A percentile compares a stretch with the other conserved stretches of the same genome.
phyloP scores from a whole-genome alignment of 2,888 invertebrate species.

The Parnassius glacialis region DNA sequence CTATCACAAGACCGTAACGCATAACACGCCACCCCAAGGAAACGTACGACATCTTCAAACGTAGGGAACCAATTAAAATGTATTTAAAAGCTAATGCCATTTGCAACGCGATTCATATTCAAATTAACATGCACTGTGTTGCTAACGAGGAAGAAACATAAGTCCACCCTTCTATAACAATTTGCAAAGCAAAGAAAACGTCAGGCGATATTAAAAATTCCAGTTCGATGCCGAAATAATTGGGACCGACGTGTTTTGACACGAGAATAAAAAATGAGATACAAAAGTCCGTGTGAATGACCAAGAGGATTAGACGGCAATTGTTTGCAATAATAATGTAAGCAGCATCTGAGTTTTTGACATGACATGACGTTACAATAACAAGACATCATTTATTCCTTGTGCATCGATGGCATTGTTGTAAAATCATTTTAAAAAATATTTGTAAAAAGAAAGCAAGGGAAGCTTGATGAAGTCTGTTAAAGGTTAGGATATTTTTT shows the following conservation, averaged over 20 bases:
- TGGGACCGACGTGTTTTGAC: constrained; percentile 52
- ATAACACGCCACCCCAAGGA: constrained; percentile 14
- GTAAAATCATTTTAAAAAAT: background rate
- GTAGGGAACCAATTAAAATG: constrained; percentile 64
- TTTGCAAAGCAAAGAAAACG: constrained; percentile 36
- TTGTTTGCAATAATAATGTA: constrained; percentile 28
- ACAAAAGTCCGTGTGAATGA: constrained; percentile 42
- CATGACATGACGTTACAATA: constrained; percentile 20
- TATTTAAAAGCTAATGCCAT: constrained; percentile 62
- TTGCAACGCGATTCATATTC: constrained; percentile 35
- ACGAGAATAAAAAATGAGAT: constrained; percentile 40
- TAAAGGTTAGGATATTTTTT: too few relatives aligned
- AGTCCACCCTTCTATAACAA: constrained; percentile 27
- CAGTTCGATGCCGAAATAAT: constrained; percentile 47
- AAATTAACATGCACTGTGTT: constrained; percentile 25
- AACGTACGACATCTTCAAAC: constrained; percentile 35
- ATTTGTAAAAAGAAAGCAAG: background rate
- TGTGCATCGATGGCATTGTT: constrained; percentile 26
- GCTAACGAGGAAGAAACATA: constrained; percentile 18
- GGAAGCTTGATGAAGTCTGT: background rate
- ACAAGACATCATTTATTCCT: constrained; percentile 5
- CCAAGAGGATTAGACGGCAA: constrained; percentile 16
- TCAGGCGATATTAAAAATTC: constrained; percentile 46
- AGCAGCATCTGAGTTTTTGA: constrained; percentile 38
- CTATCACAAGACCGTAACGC: constrained; percentile 1